These are phyloP conservation scores for Labroides dimidiatus DNA, from an alignment of 2,797 vertebrate species.

Conservation along the genomic window DNA sequence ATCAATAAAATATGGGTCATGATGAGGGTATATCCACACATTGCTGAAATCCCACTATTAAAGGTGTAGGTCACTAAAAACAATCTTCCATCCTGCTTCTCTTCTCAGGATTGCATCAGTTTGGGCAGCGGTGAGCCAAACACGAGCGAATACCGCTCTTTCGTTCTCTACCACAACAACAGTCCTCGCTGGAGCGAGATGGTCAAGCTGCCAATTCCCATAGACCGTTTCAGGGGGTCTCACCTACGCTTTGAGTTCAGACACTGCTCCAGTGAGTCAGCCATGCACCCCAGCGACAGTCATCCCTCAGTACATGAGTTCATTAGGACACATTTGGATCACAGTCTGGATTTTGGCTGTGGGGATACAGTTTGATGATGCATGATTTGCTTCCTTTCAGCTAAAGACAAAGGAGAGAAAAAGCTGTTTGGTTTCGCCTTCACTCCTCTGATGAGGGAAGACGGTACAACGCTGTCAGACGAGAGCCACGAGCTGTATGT, in stretches of 20 bases:
- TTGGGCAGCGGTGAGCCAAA: conserved; percentile 95
- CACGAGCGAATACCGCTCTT: conserved; percentile 93
- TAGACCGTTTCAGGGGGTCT: conserved; percentile 97
- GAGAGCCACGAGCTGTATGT: conserved; percentile 98
- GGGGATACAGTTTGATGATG: conserved; percentile 16
- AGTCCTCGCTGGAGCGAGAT: conserved; percentile 98
- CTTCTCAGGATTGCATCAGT: conserved; percentile 95
- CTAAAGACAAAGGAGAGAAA: conserved; percentile 99
- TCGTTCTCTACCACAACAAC: conserved; percentile 99
- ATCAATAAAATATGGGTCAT: conserved; percentile 30
- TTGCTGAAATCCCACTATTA: neutral
- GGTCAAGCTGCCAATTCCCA: conserved; percentile 97
- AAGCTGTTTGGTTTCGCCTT: conserved; percentile 99
- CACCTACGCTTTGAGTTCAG: conserved; percentile 99
- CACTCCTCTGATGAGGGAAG: conserved; percentile 98
- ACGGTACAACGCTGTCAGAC: conserved; percentile 97
- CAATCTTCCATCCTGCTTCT: neutral
- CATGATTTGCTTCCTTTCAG: conserved; percentile 76
- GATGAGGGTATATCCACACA: conserved; percentile 13
- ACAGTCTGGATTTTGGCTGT: conserved; percentile 14
- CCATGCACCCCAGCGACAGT: conserved; percentile 33
- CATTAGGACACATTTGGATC: conserved; percentile 33
- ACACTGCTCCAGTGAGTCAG: conserved; percentile 96
- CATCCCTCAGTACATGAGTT: conserved; percentile 25
- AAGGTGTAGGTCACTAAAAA: conserved; percentile 1